Base-by-base conservation (phyloP, 2,797 vertebrate species). In the Morelia viridis region DNA sequence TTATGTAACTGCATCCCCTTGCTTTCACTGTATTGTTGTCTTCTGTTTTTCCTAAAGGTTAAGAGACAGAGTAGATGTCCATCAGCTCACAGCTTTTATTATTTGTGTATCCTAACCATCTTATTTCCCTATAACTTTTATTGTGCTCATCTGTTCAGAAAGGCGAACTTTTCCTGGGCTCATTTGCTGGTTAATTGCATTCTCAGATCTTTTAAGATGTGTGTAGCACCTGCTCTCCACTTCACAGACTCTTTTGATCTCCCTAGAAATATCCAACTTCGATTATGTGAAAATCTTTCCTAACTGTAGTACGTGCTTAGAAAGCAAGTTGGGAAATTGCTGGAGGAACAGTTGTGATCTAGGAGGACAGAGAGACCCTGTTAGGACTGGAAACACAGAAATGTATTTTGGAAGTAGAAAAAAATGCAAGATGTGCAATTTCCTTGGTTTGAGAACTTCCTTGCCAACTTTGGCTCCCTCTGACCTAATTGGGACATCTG, bases 181-280 rank as follows among this genome's bases (percentile, higher is more conserved):
- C 98, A 98, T 98, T 98, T 98, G 97, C 98, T 98, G 98, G 98
- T 98, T 99, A 99, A 99, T 98, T 99, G 98, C 98, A 97, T 98
- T 98, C 95, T 98, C 95, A 97, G 96, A 96, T 97, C 96, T 95
- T 97, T 93, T 94, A 97, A 97, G 96, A 97, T 96, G 90, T 95
- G 95, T 94, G 84, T 88, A 94, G 89, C 97, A 97, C 96, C 97
- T 98, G 97, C 97, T 97, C 92, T 97, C 96, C 95, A 97, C 97
- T 97, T 98, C 95, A 96, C 95, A 92, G 87, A 90, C 94, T 96
- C 95, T 96, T 97, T 97, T 97, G 96, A 97, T 97, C 94, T 97
- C 94, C 96, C 96, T 94, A 96, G 97, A 97, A 97, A 97, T 96
- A 97, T 61, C 93, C 94, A 96, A 91, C 96, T 97, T 97, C 97